These are phyloP conservation scores for Drosophila testacea DNA, from an alignment of 2,888 invertebrate genomes.

Conservation along the genomic window DNA sequence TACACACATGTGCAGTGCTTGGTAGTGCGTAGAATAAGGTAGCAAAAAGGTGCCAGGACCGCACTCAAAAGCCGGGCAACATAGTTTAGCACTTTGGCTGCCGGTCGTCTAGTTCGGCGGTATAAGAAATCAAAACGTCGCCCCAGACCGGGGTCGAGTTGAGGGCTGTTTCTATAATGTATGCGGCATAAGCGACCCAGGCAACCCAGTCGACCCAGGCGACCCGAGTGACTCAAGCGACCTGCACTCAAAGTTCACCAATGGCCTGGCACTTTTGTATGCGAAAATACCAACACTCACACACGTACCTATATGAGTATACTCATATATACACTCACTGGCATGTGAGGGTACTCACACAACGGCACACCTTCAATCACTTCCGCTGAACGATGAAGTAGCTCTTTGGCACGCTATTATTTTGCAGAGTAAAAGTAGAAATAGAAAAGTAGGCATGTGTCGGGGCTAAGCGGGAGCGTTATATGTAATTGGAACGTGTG, in stretches of 20 bases:
- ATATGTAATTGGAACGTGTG: constrained; percentile 84
- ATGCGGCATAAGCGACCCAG: constrained; percentile 38
- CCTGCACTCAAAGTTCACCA: constrained; percentile 79
- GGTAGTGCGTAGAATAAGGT: constrained; percentile 63
- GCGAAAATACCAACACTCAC: constrained; percentile 64
- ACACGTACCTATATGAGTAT: constrained; percentile 2
- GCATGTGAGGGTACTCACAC: constrained; percentile 35
- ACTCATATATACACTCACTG: constrained; percentile 11
- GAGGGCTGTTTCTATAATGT: constrained; percentile 33
- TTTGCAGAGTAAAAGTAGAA: constrained; percentile 53
- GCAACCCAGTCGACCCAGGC: constrained; percentile 41
- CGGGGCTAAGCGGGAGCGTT: constrained; percentile 18
- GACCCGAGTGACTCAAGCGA: constrained; percentile 60
- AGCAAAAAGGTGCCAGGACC: constrained; percentile 71
- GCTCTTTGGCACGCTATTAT: constrained; percentile 85
- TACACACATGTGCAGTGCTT: constrained; percentile 23
- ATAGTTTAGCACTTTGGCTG: constrained; percentile 83
- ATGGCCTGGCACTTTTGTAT: constrained; percentile 65
- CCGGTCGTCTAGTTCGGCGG: constrained; percentile 47
- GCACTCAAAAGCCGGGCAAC: constrained; percentile 80
- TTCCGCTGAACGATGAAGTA: constrained; percentile 84
- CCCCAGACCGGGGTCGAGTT: constrained; percentile 11
- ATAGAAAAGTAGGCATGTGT: neutral
- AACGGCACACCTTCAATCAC: constrained; percentile 83
- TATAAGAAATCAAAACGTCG: constrained; percentile 70